Evolutionary conservation across 1,140 invertebrate species (phyloP), one percentile per base, ranked within the genome.

Genomic region (Vanessa tameamea): DNA sequence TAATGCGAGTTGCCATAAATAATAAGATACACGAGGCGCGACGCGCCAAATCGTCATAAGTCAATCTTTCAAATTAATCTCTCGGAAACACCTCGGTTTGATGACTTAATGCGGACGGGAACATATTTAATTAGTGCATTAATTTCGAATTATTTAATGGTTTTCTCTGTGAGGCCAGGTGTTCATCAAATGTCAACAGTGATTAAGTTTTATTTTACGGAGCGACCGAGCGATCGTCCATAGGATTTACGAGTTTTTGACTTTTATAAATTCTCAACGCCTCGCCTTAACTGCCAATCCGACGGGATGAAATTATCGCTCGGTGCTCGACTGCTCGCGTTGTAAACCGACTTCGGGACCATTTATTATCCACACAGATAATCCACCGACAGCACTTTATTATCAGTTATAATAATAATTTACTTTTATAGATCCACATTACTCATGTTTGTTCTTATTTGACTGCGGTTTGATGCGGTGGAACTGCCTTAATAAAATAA

Each of bases 381-480:
- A 92, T 89, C 87, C 86, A 88, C 85, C 80, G 88, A 92, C 88
- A 87, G 82, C 87, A 92, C 87, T 90, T 92, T 92, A 92, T 92
- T 92, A 92, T 90, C 87, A 92, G 88, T 92, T 90, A 92, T 90
- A 88, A 91, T 91, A 92, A 92, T 92, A 92, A 92, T 90, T 90
- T 90, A 92, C 88, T 89, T 91, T 92, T 91, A 92, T 92, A 90
- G 89, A 90, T 87, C 86, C 85, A 85, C 88, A 92, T 91, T 89
- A 91, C 82, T 92, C 84, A 88, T 87, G 85, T 90, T 90, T 88
- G 88, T 92, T 90, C 87, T 90, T 89, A 91, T 92, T 91, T 90
- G 87, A 91, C 84, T 88, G 82, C 78, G 75, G 81, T 82, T 85
- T 86, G 86, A 89, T 90, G 82, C 80, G 81, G 80, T 81, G 71